Conservation (phyloP, 1,140 invertebrate species). For the Holotrichia oblita region DNA sequence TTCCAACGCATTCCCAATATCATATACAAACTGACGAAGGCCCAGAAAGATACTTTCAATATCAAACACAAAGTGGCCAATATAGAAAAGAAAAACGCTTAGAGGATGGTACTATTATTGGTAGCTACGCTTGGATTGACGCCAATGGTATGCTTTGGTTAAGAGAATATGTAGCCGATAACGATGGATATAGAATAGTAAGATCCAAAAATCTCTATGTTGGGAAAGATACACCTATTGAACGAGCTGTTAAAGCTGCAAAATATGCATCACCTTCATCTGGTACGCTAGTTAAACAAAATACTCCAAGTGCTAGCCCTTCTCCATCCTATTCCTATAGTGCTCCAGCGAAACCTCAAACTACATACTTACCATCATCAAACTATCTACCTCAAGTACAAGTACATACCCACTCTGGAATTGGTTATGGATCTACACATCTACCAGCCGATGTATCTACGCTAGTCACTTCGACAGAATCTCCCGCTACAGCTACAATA, state of each 20-base stretch:
- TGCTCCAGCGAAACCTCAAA: slow-evolving; percentile 24
- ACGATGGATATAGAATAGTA: slow-evolving; percentile 80
- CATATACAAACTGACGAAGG: slow-evolving; percentile 93
- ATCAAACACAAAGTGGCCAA: slow-evolving; percentile 87
- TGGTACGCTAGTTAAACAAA: slow-evolving; percentile 64
- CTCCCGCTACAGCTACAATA: not conserved
- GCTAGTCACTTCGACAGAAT: not conserved
- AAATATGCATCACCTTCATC: slow-evolving; percentile 73
- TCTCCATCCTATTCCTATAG: slow-evolving; percentile 35
- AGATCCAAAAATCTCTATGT: slow-evolving; percentile 83
- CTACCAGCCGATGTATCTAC: slow-evolving; percentile 16
- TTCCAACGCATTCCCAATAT: slow-evolving; percentile 67
- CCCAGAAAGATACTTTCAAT: slow-evolving; percentile 84
- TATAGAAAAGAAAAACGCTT: slow-evolving; percentile 87
- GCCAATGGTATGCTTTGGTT: slow-evolving; percentile 81
- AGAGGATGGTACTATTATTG: slow-evolving; percentile 82
- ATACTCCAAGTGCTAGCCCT: slow-evolving; percentile 22
- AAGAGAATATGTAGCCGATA: slow-evolving; percentile 87
- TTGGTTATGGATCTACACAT: not conserved
- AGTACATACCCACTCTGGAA: not conserved
- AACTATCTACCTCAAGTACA: slow-evolving; percentile 39
- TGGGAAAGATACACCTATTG: slow-evolving; percentile 73
- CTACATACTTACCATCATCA: slow-evolving; percentile 47
- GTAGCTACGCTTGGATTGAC: slow-evolving; percentile 84
- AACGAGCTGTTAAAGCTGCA: slow-evolving; percentile 73